Evolutionary conservation across 1,140 invertebrate genomes (phyloP).

Genomic region (Phenacoccus solenopsis): DNA sequence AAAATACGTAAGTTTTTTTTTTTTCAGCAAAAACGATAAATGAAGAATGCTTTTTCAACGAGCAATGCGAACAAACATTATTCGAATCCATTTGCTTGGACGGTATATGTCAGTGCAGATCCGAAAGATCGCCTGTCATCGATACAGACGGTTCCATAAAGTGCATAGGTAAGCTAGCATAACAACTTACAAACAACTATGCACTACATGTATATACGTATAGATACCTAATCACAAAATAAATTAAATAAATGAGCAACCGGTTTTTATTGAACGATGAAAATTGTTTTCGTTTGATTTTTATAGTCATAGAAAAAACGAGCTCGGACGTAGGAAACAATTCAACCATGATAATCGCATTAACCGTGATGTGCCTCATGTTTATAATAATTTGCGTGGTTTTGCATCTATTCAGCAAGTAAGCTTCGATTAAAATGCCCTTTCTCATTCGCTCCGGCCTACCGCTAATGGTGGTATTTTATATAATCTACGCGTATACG

Average conservation of each 20-base stretch:
- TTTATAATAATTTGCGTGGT: slow-evolving; percentile 89
- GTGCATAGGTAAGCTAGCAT: slow-evolving; percentile 48
- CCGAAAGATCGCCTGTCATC: slow-evolving; percentile 53
- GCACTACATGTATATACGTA: neutral
- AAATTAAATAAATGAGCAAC: neutral
- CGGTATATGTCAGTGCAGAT: slow-evolving; percentile 57
- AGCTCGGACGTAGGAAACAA: slow-evolving; percentile 48
- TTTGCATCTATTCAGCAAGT: slow-evolving; percentile 83
- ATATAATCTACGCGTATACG: neutral
- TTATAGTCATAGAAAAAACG: slow-evolving; percentile 1
- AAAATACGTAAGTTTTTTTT: slow-evolving; percentile 11
- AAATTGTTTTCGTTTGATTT: slow-evolving; percentile 18
- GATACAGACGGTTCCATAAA: slow-evolving; percentile 50
- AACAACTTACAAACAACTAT: neutral
- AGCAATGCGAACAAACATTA: slow-evolving; percentile 58
- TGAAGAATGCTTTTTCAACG: slow-evolving; percentile 64
- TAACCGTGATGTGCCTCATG: slow-evolving; percentile 83
- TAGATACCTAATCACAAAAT: neutral
- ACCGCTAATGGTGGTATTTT: neutral
- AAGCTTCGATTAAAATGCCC: slow-evolving; percentile 40
- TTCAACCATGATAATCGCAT: slow-evolving; percentile 78
- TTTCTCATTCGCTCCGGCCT: too few species aligned
- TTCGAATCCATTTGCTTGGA: slow-evolving; percentile 62
- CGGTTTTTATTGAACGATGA: neutral
- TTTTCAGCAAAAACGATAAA: slow-evolving; percentile 62